These are phyloP conservation scores for Tupiocoris notatus DNA, from an alignment of 2,888 invertebrate species.

Conservation along the genomic window DNA sequence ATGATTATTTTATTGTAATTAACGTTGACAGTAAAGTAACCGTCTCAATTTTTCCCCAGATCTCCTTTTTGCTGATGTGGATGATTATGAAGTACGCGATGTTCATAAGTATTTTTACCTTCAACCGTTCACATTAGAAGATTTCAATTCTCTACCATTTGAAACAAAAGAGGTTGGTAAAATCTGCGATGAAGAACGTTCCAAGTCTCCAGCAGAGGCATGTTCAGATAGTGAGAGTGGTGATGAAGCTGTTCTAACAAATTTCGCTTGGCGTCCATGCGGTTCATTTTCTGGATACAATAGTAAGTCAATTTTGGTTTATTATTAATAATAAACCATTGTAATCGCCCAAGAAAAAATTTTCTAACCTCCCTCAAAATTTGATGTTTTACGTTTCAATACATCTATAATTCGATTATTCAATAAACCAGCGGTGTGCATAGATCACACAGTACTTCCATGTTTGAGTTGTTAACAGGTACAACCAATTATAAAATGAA, in stretches of 20 bases:
- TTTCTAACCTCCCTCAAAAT: too few relatives aligned
- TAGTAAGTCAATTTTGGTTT: constrained; percentile 12
- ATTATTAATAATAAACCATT: too few relatives aligned
- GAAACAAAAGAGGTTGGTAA: not conserved
- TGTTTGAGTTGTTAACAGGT: too few relatives aligned
- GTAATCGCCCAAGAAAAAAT: too few relatives aligned
- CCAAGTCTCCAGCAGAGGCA: not conserved
- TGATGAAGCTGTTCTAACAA: not conserved
- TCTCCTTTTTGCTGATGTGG: constrained; percentile 4
- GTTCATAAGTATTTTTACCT: not conserved
- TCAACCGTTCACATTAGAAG: constrained; percentile 24
- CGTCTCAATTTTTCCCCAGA: too few relatives aligned
- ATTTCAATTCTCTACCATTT: not conserved
- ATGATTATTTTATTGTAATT: too few relatives aligned
- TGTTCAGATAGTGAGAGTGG: not conserved
- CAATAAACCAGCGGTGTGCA: too few relatives aligned
- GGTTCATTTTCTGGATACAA: constrained; percentile 4
- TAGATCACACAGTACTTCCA: too few relatives aligned
- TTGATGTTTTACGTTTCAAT: too few relatives aligned
- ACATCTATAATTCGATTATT: too few relatives aligned
- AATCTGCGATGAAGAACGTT: not conserved
- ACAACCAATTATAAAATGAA: too few relatives aligned
- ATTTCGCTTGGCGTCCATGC: constrained; percentile 14
- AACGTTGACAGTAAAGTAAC: too few relatives aligned
- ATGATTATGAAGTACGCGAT: not conserved